These are phyloP conservation scores for Zygothrica quintamaculata DNA, from an alignment of 2,888 invertebrate genomes.

Conservation along the genomic window DNA sequence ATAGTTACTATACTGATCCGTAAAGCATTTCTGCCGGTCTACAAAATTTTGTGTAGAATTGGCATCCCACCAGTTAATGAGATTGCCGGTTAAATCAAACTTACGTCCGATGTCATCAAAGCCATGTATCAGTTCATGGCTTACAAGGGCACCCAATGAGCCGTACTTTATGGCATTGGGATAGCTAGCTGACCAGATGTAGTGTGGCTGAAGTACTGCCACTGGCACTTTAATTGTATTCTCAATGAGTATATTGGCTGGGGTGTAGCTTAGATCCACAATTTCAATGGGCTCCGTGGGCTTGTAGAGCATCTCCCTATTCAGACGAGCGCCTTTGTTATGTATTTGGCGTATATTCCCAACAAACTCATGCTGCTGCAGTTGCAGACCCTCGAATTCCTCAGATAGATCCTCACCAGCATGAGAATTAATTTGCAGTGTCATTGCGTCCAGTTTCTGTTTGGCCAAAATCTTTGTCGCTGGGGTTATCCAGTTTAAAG, in stretches of 20 bases:
- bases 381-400: conserved; percentile 66
- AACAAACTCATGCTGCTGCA: conserved; percentile 61
- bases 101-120: conserved; percentile 80
- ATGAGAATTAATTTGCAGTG: conserved; percentile 71
- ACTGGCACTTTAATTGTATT: conserved; percentile 79
- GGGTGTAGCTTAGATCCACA: conserved; percentile 66
- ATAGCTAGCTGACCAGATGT: conserved; percentile 71
- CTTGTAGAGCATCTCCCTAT: conserved; percentile 56
- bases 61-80: conserved; percentile 79
- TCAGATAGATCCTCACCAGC: conserved; percentile 60
- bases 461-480: conserved; percentile 65
- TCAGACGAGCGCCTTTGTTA: background rate
- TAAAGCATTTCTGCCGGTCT: conserved; percentile 73
- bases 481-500: conserved; percentile 66
- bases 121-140: conserved; percentile 81
- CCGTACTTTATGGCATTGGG: conserved; percentile 80
- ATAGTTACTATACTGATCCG: conserved; percentile 74
- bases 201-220: conserved; percentile 78
- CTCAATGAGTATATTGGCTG: conserved; percentile 73
- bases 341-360: conserved; percentile 56
- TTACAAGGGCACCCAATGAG: conserved; percentile 73
- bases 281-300: too few species aligned
- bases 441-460: conserved; percentile 72
- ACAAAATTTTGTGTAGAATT: conserved; percentile 62
- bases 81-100: conserved; percentile 73